A percentile compares a stretch with the other conserved stretches of the same genome.
phyloP scores from a whole-genome alignment of 2,113 vertebrate species.

The Columba janthina region DNA sequence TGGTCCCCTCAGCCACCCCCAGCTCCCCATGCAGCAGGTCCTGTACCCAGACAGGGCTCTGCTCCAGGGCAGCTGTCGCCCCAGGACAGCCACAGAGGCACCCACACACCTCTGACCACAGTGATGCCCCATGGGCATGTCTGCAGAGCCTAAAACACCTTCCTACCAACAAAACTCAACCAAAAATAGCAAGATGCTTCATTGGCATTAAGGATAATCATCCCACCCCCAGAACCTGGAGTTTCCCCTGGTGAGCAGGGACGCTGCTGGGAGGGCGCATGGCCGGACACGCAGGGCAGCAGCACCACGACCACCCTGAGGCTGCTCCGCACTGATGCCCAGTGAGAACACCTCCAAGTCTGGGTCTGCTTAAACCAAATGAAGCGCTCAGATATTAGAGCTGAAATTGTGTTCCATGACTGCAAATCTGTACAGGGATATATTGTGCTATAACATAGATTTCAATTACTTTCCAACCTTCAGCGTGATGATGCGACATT shows the following conservation, averaged over 20 bases:
- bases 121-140: rapidly evolving
- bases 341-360: neutral
- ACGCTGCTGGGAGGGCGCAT: no score
- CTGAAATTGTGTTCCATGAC: neutral
- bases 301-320: rapidly evolving
- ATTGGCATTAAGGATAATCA: neutral
- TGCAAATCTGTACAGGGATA: neutral
- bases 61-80: no score
- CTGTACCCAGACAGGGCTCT: no score
- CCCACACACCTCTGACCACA: neutral
- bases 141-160: neutral
- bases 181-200: rapidly evolving
- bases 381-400: constrained; percentile 1
- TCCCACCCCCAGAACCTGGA: rapidly evolving
- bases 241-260: rapidly evolving
- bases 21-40: no score
- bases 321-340: rapidly evolving
- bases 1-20: no score
- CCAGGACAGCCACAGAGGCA: rapidly evolving
- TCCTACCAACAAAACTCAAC: no score
- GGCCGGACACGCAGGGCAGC: rapidly evolving
- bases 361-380: constrained; percentile 6
- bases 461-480: constrained; percentile 52
- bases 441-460: constrained; percentile 5
- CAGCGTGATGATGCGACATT: constrained; percentile 42